phyloP scores from a whole-genome alignment of 2,113 vertebrate species.

The Nesoenas mayeri region DNA sequence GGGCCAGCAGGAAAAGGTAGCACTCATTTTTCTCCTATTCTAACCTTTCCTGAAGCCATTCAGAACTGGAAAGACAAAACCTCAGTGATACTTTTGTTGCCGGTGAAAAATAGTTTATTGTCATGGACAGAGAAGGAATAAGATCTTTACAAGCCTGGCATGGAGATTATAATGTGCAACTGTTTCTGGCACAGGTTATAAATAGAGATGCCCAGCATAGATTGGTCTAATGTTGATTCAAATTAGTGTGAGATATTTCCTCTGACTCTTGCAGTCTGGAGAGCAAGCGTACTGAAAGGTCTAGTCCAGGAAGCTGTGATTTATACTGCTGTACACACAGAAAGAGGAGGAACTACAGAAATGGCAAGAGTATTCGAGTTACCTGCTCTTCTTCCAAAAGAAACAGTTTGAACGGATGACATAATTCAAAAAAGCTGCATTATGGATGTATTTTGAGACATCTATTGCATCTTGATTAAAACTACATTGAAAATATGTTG shows the following conservation, averaged over 20 bases:
- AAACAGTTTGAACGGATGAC: not conserved
- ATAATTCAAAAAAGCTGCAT: not conserved
- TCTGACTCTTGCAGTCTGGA: not conserved
- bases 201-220: not conserved
- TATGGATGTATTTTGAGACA: not conserved
- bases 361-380: not conserved
- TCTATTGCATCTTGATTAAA: not conserved
- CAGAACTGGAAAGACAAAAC: not conserved
- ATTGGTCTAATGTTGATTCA: rapidly evolving
- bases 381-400: not conserved
- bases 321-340: not conserved
- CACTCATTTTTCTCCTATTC: not conserved
- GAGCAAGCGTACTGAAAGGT: not conserved
- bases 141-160: not conserved
- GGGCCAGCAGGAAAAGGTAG: not conserved
- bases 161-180: not conserved
- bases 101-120: not conserved
- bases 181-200: not conserved
- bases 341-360: not conserved
- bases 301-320: not conserved
- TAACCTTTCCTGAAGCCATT: not conserved
- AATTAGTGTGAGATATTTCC: not conserved
- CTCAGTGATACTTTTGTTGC: not conserved
- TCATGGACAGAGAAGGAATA: not conserved
- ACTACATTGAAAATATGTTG: not conserved